Conservation (phyloP, 2,113 vertebrate species). For the Poeciliopsis turrubarensis region DNA sequence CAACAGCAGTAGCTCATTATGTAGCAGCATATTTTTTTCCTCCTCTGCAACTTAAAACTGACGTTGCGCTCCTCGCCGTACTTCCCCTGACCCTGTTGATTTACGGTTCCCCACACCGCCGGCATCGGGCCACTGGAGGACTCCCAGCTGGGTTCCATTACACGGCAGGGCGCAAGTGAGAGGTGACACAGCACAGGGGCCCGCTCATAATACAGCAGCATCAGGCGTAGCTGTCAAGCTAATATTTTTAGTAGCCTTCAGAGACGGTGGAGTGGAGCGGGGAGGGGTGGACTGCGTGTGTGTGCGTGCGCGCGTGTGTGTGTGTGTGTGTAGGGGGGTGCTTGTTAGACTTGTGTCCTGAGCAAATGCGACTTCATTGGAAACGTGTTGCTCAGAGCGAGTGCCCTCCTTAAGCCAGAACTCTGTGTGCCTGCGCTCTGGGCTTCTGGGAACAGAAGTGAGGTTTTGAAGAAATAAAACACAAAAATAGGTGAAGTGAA, state of each 20-base stretch:
- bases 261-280: neutral
- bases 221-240: constrained; percentile 45
- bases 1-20: constrained; percentile 75
- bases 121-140: constrained; percentile 66
- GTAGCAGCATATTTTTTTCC: constrained; percentile 65
- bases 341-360: constrained; percentile 49
- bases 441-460: constrained; percentile 50
- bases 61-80: constrained; percentile 43
- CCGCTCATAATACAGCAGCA: constrained; percentile 35
- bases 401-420: constrained; percentile 45
- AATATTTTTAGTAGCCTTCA: constrained; percentile 47
- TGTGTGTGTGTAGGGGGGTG: neutral
- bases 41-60: constrained; percentile 45
- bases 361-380: constrained; percentile 53
- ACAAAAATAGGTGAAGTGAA: constrained; percentile 38
- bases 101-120: constrained; percentile 58
- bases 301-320: too few species aligned
- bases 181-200: constrained; percentile 43
- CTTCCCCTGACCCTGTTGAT: constrained; percentile 75
- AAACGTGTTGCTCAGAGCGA: constrained; percentile 33
- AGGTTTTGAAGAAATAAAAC: constrained; percentile 42
- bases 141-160: constrained; percentile 61
- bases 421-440: constrained; percentile 49
- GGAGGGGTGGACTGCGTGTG: neutral
- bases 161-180: constrained; percentile 43